Percentiles rank a stretch among this genome's conserved stretches.
These are phyloP conservation scores for Cetonia aurata DNA, from an alignment of 2,888 invertebrate genomes.

Conservation along the genomic window DNA sequence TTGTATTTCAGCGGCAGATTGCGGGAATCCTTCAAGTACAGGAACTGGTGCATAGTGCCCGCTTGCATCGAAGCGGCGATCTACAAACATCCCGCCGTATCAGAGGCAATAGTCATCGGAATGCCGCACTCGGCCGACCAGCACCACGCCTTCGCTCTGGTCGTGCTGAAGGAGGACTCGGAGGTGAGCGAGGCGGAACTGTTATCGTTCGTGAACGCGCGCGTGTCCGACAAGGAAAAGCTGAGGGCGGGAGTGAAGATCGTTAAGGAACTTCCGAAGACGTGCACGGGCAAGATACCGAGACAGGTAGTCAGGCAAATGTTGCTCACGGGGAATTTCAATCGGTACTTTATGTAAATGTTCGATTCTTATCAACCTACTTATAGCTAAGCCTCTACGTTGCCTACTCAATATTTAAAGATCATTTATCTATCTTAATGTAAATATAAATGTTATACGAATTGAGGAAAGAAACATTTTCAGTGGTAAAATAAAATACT, in stretches of 20 bases:
- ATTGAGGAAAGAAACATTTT: too few relatives aligned
- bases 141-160: slow-evolving; percentile 51
- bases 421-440: too few relatives aligned
- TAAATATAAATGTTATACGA: too few relatives aligned
- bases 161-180: slow-evolving; percentile 53
- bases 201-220: slow-evolving; percentile 55
- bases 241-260: slow-evolving; percentile 61
- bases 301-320: slow-evolving; percentile 31
- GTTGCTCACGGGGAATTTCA: slow-evolving; percentile 20
- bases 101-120: slow-evolving; percentile 52
- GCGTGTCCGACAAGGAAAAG: slow-evolving; percentile 58
- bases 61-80: slow-evolving; percentile 51
- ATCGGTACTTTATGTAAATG: background rate
- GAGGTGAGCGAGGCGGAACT: slow-evolving; percentile 55
- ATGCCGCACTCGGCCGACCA: slow-evolving; percentile 53
- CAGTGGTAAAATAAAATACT: too few relatives aligned
- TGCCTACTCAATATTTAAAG: too few relatives aligned
- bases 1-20: slow-evolving; percentile 59
- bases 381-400: too few relatives aligned
- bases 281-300: slow-evolving; percentile 61
- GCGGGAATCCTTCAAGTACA: slow-evolving; percentile 65
- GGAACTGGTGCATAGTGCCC: slow-evolving; percentile 51
- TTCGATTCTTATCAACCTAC: background rate
- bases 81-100: slow-evolving; percentile 52
- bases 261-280: slow-evolving; percentile 57